Conservation (phyloP, 2,113 vertebrate genomes). For the Tenebrosternarchus preto region DNA sequence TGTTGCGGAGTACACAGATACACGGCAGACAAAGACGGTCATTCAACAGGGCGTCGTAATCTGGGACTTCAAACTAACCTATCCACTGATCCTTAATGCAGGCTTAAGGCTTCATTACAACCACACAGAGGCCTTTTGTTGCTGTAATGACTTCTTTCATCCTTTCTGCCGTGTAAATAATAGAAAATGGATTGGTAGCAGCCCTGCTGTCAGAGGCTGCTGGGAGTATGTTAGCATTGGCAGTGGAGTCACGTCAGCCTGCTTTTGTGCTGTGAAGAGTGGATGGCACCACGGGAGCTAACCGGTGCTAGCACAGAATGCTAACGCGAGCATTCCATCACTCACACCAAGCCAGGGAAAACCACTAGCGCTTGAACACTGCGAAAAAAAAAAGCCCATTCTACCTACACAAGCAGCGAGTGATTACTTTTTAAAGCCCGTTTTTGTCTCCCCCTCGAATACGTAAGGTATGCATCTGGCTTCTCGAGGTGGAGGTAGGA, state of each 20-base stretch:
- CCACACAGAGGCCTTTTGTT: conserved; percentile 26
- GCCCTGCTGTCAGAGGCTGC: conserved; percentile 23
- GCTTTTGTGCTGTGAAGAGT: conserved; percentile 60
- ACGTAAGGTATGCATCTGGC: background rate
- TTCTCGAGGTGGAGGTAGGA: conserved; percentile 42
- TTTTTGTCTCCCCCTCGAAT: conserved; percentile 19
- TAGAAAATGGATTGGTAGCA: conserved; percentile 39
- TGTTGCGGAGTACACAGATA: background rate
- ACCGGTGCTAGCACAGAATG: conserved; percentile 48
- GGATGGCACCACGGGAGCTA: conserved; percentile 49
- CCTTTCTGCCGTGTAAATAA: conserved; percentile 44
- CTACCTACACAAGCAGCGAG: conserved; percentile 38
- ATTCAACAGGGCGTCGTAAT: background rate
- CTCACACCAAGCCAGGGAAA: conserved; percentile 16
- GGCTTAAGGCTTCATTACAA: conserved; percentile 24
- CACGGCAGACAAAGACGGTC: background rate
- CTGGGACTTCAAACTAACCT: conserved; percentile 18
- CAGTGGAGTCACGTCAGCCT: conserved; percentile 61
- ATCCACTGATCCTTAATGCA: conserved; percentile 11
- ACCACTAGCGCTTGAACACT: conserved; percentile 38
- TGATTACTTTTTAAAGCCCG: conserved; percentile 3
- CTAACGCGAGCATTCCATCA: conserved; percentile 56
- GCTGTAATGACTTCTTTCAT: conserved; percentile 39
- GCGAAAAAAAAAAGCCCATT: background rate
- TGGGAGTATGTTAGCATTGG: conserved; percentile 48